Evolutionary conservation across 92 coral and sea anemone genomes (phyloP), one percentile per base, ranked within the genome.

Genomic region (Scolanthus callimorphus): DNA sequence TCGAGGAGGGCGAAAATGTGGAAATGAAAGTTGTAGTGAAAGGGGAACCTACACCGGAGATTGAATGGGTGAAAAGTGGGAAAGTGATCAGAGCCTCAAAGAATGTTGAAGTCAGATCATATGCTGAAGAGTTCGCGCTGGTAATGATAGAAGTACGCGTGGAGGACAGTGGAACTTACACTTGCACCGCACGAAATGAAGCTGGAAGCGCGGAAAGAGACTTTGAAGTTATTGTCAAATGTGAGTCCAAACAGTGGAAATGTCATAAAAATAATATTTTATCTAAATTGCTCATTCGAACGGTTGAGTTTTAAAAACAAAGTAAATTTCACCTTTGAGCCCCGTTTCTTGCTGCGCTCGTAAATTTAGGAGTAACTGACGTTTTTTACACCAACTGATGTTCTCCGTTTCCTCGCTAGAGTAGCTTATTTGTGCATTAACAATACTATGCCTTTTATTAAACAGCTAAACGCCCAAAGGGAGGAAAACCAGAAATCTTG

Each of bases 31-130:
- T 57, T 23, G 46, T 51, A 31, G 85, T 85, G 15, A 80, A 62
- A 45, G 86, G 89, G 24, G 57, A 76, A 31, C 97, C 90, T 2
- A 56, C 43, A 57, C 89, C 97, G 43, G 84, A 79, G 4, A 83
- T 90, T 4, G 70, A 70, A 20, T 90, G 97, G 97, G 68, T 48
- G 46, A 90, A 78, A 63, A 82, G 79, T 56, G 95, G 61, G 34
- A 71, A 70, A 39, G 76, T 67, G 8, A 38, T 82, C n/a, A 74
- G 69, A 44, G 38, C 62, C 46, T 69, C 79, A 26, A 72, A 80
- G 39, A 81, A 62, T 38, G 70, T 90, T 8, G 85, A 78, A 26
- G 25, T 79, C 15, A 63, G 58, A 51, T 65, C 85, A 11, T 63
- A 34, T 17, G 77, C 65, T 20, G 89, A 79, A 51, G 79, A 65